Evolutionary conservation across 2,888 invertebrate species (phyloP).

Genomic region (Dolichomitus sp.): DNA sequence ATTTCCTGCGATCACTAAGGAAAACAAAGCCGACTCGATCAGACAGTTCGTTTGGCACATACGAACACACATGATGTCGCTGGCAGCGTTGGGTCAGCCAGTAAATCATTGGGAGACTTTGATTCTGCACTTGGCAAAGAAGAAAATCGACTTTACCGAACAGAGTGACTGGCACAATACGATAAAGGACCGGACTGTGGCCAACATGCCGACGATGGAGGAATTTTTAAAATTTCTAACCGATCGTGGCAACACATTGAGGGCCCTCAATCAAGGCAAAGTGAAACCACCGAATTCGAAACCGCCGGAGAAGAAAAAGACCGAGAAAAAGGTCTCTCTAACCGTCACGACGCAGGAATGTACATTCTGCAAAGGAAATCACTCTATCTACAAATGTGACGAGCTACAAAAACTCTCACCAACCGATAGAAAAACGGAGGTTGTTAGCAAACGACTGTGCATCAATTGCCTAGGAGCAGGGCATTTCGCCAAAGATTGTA

Average conservation of each 20-base stretch:
- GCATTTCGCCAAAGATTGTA: conserved; percentile 63
- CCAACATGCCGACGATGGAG: conserved; percentile 61
- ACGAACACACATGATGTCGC: conserved; percentile 59
- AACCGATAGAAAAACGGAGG: conserved; percentile 44
- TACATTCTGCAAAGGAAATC: conserved; percentile 49
- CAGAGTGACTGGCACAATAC: conserved; percentile 71
- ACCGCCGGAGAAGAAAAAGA: conserved; percentile 28
- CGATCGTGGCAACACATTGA: conserved; percentile 54
- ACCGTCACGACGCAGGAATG: conserved; percentile 33
- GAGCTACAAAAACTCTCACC: conserved; percentile 47
- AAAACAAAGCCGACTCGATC: conserved; percentile 53
- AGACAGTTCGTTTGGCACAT: conserved; percentile 65
- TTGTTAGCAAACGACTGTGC: conserved; percentile 62
- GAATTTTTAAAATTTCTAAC: conserved; percentile 63
- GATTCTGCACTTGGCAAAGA: conserved; percentile 70
- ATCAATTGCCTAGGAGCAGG: conserved; percentile 69
- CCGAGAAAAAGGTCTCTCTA: conserved; percentile 40
- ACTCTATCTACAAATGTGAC: conserved; percentile 55
- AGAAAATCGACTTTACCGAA: conserved; percentile 70
- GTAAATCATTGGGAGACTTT: conserved; percentile 73
- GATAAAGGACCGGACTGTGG: conserved; percentile 52
- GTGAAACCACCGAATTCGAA: conserved; percentile 12
- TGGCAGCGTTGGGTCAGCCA: conserved; percentile 70
- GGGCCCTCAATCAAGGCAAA: conserved; percentile 51
- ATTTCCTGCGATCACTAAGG: conserved; percentile 57